Base-by-base conservation (phyloP, 2,113 vertebrate genomes). In the Nyctibius bracteatus region DNA sequence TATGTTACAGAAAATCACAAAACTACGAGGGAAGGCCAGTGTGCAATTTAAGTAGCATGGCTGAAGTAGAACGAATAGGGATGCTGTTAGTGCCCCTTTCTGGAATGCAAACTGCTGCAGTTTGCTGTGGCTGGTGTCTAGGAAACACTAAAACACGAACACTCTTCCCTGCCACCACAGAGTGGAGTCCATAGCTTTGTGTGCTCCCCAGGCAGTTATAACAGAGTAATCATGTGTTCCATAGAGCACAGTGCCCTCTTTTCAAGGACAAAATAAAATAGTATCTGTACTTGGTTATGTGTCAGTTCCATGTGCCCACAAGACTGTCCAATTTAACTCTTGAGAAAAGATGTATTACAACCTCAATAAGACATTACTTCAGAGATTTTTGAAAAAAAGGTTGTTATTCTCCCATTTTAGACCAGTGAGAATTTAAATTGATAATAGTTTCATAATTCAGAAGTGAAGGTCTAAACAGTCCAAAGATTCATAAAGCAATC, bases 231-330 rank as follows among this genome's bases (percentile, higher is more conserved):
- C 39, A 10, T 17, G 6, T 55, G 44, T n/a, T 70, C 35, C 62
- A 27, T 5, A 14, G 10, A 61, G n/a, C 41, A 57, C 16, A 31
- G 10, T 46, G 27, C 27, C 31, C 61, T 35, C 11, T 55, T 81
- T 87, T 27, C 78, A 72, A 91, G 43, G 61, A 28, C 21, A 81
- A 87, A 72, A 47, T 65, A 41, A 82, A 81, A 47, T 12, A 27
- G 12, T 16, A 3, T 25, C 41, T 33, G 43, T 46, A 1, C 2
- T 2, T 71, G 58, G 44, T 31, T 52, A 28, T 8, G 5, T 0
- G 0, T 61, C 44, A 88, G n/a, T 88, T 72, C 41, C 8, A 2
- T 11, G 20, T 37, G 8, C 31, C 51, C 33, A 18, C 47, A 59
- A 8, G 4, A 30, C 37, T 41, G 10, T 86, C 46, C 63, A 17